phyloP scores from a whole-genome alignment of 2,113 vertebrate species.

The Chionis minor region DNA sequence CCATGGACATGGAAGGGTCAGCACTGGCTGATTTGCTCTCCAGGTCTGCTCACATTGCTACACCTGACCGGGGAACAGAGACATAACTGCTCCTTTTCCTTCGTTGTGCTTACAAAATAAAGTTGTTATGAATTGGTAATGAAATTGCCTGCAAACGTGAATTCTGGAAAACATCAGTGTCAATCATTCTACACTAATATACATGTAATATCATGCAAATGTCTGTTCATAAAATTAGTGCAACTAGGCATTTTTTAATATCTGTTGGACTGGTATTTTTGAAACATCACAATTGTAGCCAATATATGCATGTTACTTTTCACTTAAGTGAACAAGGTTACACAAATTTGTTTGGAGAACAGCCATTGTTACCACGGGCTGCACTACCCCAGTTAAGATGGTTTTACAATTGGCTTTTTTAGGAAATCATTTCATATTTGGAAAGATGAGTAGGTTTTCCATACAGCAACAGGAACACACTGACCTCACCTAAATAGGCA shows the following conservation, averaged over 20 bases:
- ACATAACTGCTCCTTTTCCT: neutral
- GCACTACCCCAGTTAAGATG: neutral
- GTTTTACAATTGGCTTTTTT: conserved; percentile 18
- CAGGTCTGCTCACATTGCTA: neutral
- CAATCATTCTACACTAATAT: neutral
- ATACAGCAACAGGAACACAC: neutral
- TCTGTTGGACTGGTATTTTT: conserved; percentile 17
- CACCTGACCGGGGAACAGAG: neutral
- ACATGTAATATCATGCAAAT: neutral
- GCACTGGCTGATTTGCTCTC: neutral
- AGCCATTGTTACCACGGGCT: neutral
- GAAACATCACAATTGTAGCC: neutral
- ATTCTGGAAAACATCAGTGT: neutral
- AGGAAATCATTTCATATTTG: conserved; percentile 32
- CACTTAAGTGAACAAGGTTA: conserved; percentile 27
- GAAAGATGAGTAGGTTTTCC: conserved; percentile 23
- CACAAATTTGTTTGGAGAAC: conserved; percentile 20
- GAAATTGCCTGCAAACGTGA: neutral
- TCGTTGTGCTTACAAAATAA: neutral
- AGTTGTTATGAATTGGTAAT: neutral
- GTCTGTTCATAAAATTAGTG: conserved; percentile 20
- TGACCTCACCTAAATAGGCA: neutral
- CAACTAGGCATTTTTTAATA: conserved; percentile 30
- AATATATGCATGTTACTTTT: neutral
- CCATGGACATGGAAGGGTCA: fast-evolving